Evolutionary conservation across 2,888 invertebrate species (phyloP), one percentile per base, ranked within the genome.

Genomic region (Amphipoea lucens): DNA sequence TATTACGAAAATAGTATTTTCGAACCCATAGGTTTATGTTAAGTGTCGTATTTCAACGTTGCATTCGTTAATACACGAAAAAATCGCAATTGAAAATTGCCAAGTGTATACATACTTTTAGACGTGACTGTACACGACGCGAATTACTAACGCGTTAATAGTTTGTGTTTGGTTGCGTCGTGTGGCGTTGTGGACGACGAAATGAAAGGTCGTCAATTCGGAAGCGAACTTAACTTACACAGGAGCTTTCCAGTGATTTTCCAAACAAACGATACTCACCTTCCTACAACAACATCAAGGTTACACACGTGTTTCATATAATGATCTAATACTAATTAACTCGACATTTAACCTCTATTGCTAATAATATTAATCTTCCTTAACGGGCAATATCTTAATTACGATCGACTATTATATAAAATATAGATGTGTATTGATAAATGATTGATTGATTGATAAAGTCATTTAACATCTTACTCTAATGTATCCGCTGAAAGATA

Each of bases 291-390:
- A 69, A 67, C 71, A 72, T 45, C 4, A 83, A 85, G 79, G 79
- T 45, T 83, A 67, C 65, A 77, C 70, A 79, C 67, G 73, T 79
- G 81, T 81, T 83, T 9, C 11, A 11, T 60, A 60, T 60, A 72
- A 83, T 87, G n/a, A 83, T 87, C 70, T 57, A 70, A 76, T 75
- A 78, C 75, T 83, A 90, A 90, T 90, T 87, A 81, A 76, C 67
- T 74, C 71, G 87, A 85, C 89, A 85, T 89, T 81, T 89, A 81
- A 40, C 73, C 42, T 65, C 23, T 77, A 78, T 81, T 76, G 66
- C 48, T 71, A 57, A 57, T 83, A 78, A 88, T 29, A 29, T 88
- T 82, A 83, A 90, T 88, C 79, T 82, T 83, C 82, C 79, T 72
- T 87, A 83, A 78, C 76, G 48, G 73, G 83, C 76, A 66, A 78